A percentile compares a stretch with the other conserved stretches of the same genome.
Conservation (phyloP, 2,888 invertebrate species). For the Drosophila prolongata region DNA sequence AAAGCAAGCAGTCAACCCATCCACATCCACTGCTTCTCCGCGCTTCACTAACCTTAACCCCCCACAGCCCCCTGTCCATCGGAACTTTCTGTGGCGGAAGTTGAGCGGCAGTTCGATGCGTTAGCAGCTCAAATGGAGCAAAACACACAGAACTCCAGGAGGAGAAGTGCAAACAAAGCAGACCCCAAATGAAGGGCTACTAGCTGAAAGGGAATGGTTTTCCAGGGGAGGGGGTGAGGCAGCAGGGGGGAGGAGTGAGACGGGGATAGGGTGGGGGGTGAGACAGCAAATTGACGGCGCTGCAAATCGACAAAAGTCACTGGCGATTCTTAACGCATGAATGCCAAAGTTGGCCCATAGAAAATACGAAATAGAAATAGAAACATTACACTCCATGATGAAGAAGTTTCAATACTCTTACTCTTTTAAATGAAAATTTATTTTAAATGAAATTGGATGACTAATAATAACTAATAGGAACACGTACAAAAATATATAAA, state of each 20-base stretch:
- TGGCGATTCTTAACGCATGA: slow-evolving; percentile 76
- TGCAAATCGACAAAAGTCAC: slow-evolving; percentile 64
- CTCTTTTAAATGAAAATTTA: too few relatives aligned
- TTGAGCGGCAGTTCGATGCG: slow-evolving; percentile 65
- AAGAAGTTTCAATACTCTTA: slow-evolving; percentile 4
- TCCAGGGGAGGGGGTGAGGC: background rate
- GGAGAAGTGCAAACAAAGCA: slow-evolving; percentile 69
- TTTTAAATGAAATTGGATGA: too few relatives aligned
- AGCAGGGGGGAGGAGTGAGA: slow-evolving; percentile 20
- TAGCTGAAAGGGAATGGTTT: slow-evolving; percentile 19
- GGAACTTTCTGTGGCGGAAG: slow-evolving; percentile 60
- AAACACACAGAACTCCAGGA: slow-evolving; percentile 65
- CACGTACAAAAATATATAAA: too few relatives aligned
- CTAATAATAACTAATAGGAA: too few relatives aligned
- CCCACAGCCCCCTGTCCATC: slow-evolving; percentile 18
- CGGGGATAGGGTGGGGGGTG: background rate
- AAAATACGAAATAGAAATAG: slow-evolving; percentile 41
- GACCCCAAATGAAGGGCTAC: slow-evolving; percentile 65
- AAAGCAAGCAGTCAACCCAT: slow-evolving; percentile 54
- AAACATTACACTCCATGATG: background rate
- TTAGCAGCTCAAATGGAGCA: slow-evolving; percentile 73
- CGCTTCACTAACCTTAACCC: slow-evolving; percentile 55
- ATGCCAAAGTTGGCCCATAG: slow-evolving; percentile 58
- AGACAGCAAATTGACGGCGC: slow-evolving; percentile 72
- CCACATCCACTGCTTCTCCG: slow-evolving; percentile 47